Evolutionary conservation across 2,888 invertebrate genomes (phyloP).

Genomic region (Erebia aethiops): DNA sequence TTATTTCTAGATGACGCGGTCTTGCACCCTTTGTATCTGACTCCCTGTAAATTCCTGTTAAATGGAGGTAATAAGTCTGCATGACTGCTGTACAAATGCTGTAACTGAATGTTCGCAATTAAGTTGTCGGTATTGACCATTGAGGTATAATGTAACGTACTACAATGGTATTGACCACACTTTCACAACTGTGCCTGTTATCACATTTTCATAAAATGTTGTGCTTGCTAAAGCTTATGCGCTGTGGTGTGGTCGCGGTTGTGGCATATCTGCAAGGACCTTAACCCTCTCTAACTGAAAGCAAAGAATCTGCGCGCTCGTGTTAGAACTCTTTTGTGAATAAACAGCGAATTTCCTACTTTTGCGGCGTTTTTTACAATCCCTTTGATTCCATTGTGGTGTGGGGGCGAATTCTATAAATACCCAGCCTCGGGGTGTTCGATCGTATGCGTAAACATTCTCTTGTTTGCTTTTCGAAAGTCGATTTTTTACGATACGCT

Average conservation of each 20-base stretch:
- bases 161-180: no score
- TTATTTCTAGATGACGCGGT: no score
- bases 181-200: no score
- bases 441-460: conserved; percentile 6
- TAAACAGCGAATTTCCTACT: conserved; percentile 35
- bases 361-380: conserved; percentile 36
- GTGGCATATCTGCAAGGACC: neutral
- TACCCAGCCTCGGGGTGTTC: conserved; percentile 17
- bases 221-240: neutral
- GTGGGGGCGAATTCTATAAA: conserved; percentile 30
- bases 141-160: no score
- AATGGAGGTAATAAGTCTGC: no score
- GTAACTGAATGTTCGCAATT: no score
- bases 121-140: no score
- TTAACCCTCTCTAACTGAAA: conserved; percentile 18
- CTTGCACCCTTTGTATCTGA: no score
- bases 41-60: no score
- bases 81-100: no score
- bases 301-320: conserved; percentile 22
- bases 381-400: conserved; percentile 38
- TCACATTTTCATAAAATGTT: neutral
- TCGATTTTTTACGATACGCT: neutral
- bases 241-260: neutral
- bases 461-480: neutral
- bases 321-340: conserved; percentile 34